A percentile compares a stretch with the other conserved stretches of the same genome.
phyloP scores from a whole-genome alignment of 1,140 invertebrate species.

The Ceratosolen solmsi region DNA sequence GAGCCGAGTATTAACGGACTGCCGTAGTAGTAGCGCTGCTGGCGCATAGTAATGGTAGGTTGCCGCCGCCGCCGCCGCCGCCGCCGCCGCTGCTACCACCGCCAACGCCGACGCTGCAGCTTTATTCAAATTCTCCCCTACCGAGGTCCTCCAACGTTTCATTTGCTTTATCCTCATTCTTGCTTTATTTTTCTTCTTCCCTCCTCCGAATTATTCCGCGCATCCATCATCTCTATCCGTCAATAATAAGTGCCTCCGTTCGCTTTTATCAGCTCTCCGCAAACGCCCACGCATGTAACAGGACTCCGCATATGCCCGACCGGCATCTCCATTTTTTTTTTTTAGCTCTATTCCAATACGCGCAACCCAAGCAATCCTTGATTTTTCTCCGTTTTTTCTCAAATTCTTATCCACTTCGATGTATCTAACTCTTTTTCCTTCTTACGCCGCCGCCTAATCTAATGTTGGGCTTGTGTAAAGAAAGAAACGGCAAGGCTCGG shows the following conservation, averaged over 20 bases:
- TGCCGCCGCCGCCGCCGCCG: too few relatives aligned
- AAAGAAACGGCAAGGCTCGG: neutral
- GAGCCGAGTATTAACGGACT: too few relatives aligned
- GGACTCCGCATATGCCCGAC: too few relatives aligned
- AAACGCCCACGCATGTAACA: neutral
- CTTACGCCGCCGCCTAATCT: neutral
- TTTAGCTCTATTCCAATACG: too few relatives aligned
- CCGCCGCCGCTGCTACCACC: too few relatives aligned
- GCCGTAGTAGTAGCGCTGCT: too few relatives aligned
- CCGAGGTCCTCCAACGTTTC: neutral
- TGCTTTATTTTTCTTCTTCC: neutral
- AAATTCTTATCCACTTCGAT: neutral
- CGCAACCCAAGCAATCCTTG: too few relatives aligned
- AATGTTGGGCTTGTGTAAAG: neutral
- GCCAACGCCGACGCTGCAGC: neutral
- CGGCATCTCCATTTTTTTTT: too few relatives aligned
- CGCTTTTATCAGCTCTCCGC: neutral
- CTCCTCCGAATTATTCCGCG: neutral
- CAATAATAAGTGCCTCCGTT: neutral
- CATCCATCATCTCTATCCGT: neutral
- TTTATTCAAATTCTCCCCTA: slow-evolving; percentile 28
- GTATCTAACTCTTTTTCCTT: neutral
- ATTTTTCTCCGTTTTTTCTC: neutral
- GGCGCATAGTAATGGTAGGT: too few relatives aligned
- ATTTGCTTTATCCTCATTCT: too few relatives aligned